These are phyloP conservation scores for human DNA, from an alignment of 2,113 vertebrate species.

Conservation along the genomic window GRCh38 chr1:244234001-244234500, in stretches of 20 bases:
- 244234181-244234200: not conserved
- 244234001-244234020: not conserved
- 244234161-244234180: not conserved
- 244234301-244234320: not conserved
- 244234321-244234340: not conserved
- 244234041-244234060: rapidly evolving
- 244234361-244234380: not conserved
- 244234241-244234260: not conserved
- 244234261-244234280: not conserved
- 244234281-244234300: not conserved
- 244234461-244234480: not conserved
- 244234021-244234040: not conserved
- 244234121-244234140: not conserved
- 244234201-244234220: not conserved
- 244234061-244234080: not conserved
- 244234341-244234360: not conserved
- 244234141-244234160: not conserved
- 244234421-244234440: not conserved
- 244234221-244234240: not conserved
- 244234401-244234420: not conserved
- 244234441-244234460: rapidly evolving
- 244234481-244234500: not conserved
- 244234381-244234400: not conserved
- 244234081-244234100: rapidly evolving
- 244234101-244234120: not conserved